Evolutionary conservation across 2,888 invertebrate genomes (phyloP), one percentile per base, ranked within the genome.

Genomic region (Thecophora atra): DNA sequence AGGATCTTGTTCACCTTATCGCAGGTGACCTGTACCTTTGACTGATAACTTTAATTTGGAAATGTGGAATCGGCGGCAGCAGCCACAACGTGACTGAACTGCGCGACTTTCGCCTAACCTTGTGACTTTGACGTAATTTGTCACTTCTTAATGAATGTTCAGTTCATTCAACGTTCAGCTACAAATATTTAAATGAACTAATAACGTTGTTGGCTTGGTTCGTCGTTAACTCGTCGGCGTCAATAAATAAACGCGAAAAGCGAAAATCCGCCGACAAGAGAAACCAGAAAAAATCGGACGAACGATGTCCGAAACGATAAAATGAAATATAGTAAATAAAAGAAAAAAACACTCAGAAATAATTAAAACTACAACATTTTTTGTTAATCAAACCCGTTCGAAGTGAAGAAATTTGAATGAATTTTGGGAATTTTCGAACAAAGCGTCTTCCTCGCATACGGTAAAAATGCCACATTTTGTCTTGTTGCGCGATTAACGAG

Each of bases 61-160:
- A 11, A 8, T 37, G 37, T 37, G 37, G 37, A 6, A 37, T 37
- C n/a, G n/a, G 11, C 11, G 7, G 11, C 37, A 37, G 37, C 7
- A 37, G 7, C 11, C 37, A 8, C 11, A 37, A 8, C 37, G 37
- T 37, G 6, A 37, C 37, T 2, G 37, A 37, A 37, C 37, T 37
- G 37, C 37, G 37, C 6, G 37, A 37, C 37, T 37, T 37, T 37
- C 37, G 37, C 70, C 73, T 73, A 74, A 70, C 72, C 73, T 74
- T 75, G 71, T 70, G 70, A 72, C 7, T 63, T 63, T 44, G 63
- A 44, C 21, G 44, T 63, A 11, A 24, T 26, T 47, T 64, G 24
- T 44, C 8, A 51, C 15, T 24, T 26, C 13, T 64, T 51, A 26
- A 24, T 47, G 15, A 51, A 47, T 64, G 26, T 64, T 47, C 37